Percentiles rank a stretch among this genome's conserved stretches.
These are phyloP conservation scores for Erinaceus europaeus DNA, from an alignment of 2,113 vertebrate genomes.

Conservation along the genomic window DNA sequence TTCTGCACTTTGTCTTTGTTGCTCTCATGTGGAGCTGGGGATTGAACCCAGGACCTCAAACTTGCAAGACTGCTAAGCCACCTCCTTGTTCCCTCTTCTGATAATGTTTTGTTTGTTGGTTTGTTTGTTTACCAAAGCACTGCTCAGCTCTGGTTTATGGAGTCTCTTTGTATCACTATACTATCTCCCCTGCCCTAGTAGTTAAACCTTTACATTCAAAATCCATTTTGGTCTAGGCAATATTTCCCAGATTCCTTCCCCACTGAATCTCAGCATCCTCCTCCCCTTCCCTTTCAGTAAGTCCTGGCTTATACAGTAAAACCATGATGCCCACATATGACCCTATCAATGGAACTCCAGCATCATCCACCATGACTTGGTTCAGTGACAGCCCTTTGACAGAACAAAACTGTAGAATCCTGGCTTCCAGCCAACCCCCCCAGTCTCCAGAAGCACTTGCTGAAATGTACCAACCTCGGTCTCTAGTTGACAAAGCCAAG, in stretches of 20 bases:
- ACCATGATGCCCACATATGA: constrained; percentile 94
- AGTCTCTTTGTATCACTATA: no score
- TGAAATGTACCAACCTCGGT: constrained; percentile 91
- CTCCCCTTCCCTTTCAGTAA: constrained; percentile 78
- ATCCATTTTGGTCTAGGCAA: background rate
- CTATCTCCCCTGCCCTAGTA: no score
- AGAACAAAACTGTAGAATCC: constrained; percentile 81
- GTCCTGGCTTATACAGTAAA: constrained; percentile 91
- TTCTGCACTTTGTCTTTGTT: no score
- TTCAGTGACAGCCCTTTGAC: constrained; percentile 89
- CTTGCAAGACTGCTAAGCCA: no score
- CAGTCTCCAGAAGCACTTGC: constrained; percentile 85
- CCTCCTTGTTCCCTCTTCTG: no score
- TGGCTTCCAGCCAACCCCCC: constrained; percentile 84
- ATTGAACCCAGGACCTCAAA: no score
- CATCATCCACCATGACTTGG: constrained; percentile 91
- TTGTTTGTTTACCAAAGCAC: no score
- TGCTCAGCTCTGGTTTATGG: no score
- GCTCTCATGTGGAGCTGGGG: no score
- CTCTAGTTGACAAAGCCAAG: constrained; percentile 91
- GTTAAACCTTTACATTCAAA: background rate
- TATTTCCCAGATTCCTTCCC: background rate
- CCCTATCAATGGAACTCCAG: constrained; percentile 89
- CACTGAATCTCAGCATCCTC: fast-evolving
- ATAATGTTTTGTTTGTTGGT: no score